A percentile compares a stretch with the other conserved stretches of the same genome.
phyloP scores from a whole-genome alignment of 2,113 vertebrate genomes.

The Zapornia atra region DNA sequence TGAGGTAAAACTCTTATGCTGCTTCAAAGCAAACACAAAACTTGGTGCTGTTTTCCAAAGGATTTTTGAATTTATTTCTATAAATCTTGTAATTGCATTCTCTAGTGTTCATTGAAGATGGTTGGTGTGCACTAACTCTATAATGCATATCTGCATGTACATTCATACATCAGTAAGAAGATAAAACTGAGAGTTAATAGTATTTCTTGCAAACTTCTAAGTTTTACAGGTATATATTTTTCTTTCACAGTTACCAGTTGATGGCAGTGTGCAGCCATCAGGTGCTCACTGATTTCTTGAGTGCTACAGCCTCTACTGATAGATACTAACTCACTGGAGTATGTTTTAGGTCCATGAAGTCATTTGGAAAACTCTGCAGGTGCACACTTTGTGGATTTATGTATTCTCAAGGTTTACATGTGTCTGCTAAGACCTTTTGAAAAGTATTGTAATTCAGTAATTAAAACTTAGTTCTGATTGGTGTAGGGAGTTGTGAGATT shows the following conservation, averaged over 20 bases:
- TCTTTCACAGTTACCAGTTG: not conserved
- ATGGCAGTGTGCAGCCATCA: not conserved
- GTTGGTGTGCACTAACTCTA: not conserved
- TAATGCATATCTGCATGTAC: not conserved
- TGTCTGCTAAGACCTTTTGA: not conserved
- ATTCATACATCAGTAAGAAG: not conserved
- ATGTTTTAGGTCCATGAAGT: not conserved
- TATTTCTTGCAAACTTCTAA: not conserved
- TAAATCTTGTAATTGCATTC: not conserved
- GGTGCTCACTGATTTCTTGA: not conserved
- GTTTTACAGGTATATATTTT: not conserved
- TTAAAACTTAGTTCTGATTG: not conserved
- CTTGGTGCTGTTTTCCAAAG: not conserved
- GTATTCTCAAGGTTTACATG: not conserved
- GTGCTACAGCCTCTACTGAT: not conserved
- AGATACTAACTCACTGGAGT: not conserved
- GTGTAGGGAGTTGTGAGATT: not conserved
- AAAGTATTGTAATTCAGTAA: not conserved
- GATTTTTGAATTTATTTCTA: not conserved
- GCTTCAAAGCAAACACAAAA: not conserved
- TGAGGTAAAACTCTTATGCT: conserved; percentile 69
- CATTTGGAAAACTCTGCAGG: not conserved
- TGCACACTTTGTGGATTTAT: not conserved
- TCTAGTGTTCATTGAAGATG: not conserved
- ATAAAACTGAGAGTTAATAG: not conserved